Base-by-base conservation (phyloP, 1,140 invertebrate genomes). In the Dreissena polymorpha region DNA sequence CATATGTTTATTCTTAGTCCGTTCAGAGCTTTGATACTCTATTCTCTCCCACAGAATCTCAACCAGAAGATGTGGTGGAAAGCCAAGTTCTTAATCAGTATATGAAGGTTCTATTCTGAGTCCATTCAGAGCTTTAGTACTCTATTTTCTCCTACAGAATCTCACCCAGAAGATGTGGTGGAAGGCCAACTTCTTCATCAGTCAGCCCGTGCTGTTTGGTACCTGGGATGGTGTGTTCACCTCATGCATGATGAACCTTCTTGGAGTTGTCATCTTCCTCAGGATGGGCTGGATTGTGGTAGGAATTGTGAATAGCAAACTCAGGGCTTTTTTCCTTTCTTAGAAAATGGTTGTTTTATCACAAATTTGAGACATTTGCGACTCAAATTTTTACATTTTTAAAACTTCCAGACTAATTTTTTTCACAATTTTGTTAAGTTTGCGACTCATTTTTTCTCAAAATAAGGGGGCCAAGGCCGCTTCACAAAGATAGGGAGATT, bases 211-310 rank as follows among this genome's bases (percentile, higher is more conserved):
- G 68, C 94, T 99, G 25, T 99, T 99, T 95, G 98, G 98, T 18
- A 98, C 97, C 2, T 99, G 98, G 97, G 98, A 99, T 94, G 98
- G 98, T 86, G 98, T 99, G 14, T 98, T 98, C 91, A 98, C 97
- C 81, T 92, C 92, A 12, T 93, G 92, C 83, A 95, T 99, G 89
- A 98, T 99, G 89, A 99, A 99, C 93, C 97, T 99, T 50, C 98
- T 99, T 94, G 97, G 98, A 88, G 97, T 99, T 0, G 98, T 99
- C 91, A 97, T 99, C 80, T 99, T 99, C 93, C 94, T 99, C 49
- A 94, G 98, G 89, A 97, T 97, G 86, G 98, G 98, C 81, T 99
- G 98, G 98, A 97, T 99, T 91, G 98, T 99, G 91, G 97, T 93
- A 86, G 84, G 90, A 88, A 39, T n/a, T 27, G 10, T n/a, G n/a